Conservation (phyloP, 2,113 vertebrate species). For the Cygnus buccinator region DNA sequence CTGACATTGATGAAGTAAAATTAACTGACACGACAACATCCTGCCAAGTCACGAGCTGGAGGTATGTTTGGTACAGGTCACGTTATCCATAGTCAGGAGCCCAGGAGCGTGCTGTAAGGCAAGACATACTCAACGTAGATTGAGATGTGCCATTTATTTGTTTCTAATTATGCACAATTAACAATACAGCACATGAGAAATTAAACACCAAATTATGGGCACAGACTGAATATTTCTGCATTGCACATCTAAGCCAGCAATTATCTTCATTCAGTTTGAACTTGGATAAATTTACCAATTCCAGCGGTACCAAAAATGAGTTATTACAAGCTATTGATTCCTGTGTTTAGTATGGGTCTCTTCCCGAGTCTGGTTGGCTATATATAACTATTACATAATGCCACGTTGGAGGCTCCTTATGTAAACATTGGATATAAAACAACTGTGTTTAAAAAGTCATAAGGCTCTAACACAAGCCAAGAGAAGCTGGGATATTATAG, state of each 20-base stretch:
- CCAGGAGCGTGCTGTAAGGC: not conserved
- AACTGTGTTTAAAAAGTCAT: not conserved
- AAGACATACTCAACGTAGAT: not conserved
- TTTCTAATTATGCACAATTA: slow-evolving; percentile 36
- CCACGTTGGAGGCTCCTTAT: not conserved
- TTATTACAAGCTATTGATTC: slow-evolving; percentile 2
- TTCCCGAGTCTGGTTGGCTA: not conserved
- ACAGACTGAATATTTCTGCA: slow-evolving; percentile 24
- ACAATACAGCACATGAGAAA: not conserved
- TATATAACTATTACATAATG: not conserved
- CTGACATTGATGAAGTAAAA: not conserved
- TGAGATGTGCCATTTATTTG: not conserved
- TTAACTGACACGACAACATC: not conserved
- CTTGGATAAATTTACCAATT: slow-evolving; percentile 24
- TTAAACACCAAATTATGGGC: slow-evolving; percentile 20
- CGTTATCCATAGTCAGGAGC: not conserved
- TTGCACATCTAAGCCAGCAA: not conserved
- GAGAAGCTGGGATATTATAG: not conserved
- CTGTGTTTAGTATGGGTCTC: not conserved
- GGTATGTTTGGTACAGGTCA: not conserved
- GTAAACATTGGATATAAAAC: not conserved
- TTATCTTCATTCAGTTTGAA: slow-evolving; percentile 28
- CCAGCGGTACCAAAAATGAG: not conserved
- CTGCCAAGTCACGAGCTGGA: not conserved
- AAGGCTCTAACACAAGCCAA: not conserved